Percentiles rank a stretch among this genome's conserved stretches.
These are phyloP conservation scores for Amblyornis subalaris DNA, from an alignment of 2,113 vertebrate genomes.

Conservation along the genomic window DNA sequence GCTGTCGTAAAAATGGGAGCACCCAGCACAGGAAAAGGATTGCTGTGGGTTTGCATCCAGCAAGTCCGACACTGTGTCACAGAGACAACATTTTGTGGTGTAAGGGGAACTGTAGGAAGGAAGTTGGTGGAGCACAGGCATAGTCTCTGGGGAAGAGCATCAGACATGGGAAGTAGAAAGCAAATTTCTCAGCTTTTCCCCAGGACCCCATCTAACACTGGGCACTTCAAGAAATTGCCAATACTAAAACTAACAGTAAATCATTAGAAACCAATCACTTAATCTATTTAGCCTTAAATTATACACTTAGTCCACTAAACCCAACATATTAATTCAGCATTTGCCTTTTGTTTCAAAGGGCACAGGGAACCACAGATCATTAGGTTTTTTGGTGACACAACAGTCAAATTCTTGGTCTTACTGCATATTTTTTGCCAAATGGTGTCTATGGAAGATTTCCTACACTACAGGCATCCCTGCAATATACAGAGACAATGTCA, in stretches of 20 bases:
- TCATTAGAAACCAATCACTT: neutral
- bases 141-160: neutral
- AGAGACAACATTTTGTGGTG: neutral
- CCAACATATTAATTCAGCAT: neutral
- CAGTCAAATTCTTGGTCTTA: neutral
- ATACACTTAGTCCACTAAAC: neutral
- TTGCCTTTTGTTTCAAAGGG: neutral
- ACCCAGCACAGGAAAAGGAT: neutral
- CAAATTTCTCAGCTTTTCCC: neutral
- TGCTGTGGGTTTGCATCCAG: neutral
- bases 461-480: neutral
- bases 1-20: neutral
- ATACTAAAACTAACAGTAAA: neutral
- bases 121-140: neutral
- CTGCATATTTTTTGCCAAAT: neutral
- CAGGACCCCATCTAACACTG: neutral
- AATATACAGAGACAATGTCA: neutral
- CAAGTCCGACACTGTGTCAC: neutral
- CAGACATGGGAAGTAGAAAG: neutral
- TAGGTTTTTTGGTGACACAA: neutral
- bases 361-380: neutral
- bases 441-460: neutral
- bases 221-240: neutral
- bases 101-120: neutral
- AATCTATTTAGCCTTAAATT: neutral